Evolutionary conservation across 2,888 invertebrate genomes (phyloP).

Genomic region (Rhabditophanes sp.): DNA sequence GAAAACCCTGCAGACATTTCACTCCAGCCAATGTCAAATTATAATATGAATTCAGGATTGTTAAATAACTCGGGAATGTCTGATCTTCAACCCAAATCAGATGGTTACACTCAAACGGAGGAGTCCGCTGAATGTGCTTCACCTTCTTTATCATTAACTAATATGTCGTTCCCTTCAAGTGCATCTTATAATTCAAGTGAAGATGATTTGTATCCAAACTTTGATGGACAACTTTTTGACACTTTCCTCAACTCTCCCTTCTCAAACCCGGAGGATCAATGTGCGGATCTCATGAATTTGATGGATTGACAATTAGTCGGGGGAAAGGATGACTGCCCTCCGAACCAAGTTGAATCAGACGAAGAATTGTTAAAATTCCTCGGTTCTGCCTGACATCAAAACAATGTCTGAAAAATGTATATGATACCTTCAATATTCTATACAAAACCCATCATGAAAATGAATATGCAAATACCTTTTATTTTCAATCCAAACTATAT

Average conservation of each 20-base stretch:
- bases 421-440: too few relatives aligned
- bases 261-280: background rate
- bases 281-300: slow-evolving; percentile 5
- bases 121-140: slow-evolving; percentile 15
- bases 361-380: too few relatives aligned
- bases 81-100: slow-evolving; percentile 12
- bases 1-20: slow-evolving; percentile 39
- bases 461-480: too few relatives aligned
- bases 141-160: slow-evolving; percentile 11
- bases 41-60: too few relatives aligned
- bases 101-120: slow-evolving; percentile 17
- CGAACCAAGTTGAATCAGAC: too few relatives aligned
- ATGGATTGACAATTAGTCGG: slow-evolving; percentile 1
- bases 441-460: too few relatives aligned
- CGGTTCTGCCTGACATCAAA: too few relatives aligned
- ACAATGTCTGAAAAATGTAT: too few relatives aligned
- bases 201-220: too few relatives aligned
- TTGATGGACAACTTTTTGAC: too few relatives aligned
- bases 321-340: slow-evolving; percentile 1
- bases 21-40: slow-evolving; percentile 14
- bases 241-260: too few relatives aligned
- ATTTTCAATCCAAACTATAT: too few relatives aligned
- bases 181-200: slow-evolving; percentile 3
- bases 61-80: background rate
- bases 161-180: slow-evolving; percentile 4